Evolutionary conservation across 2,888 invertebrate genomes (phyloP), one percentile per base, ranked within the genome.

Genomic region (Campaea margaritaria): DNA sequence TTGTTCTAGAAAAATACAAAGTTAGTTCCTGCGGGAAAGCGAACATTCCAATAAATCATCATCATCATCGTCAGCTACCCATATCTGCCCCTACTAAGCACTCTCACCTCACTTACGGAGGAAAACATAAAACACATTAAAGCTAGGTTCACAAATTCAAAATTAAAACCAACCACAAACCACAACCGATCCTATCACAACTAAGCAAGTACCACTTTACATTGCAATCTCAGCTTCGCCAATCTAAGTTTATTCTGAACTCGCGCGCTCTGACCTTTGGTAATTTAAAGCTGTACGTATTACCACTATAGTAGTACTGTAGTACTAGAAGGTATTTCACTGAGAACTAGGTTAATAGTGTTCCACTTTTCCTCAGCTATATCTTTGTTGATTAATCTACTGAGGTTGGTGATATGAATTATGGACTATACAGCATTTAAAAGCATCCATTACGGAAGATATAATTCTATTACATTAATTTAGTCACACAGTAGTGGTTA

Each of bases 171-270:
- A 31, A 31, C 31, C 9, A 31, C 31, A 31, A 31, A 31, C 31
- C 31, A 31, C 31, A 31, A 9, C 10, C 2, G 8, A 14, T 14
- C 9, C 12, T 41, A 14, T 14, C 41, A 41, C 41, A 41, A 41
- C 36, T n/a, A 38, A 10, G 36, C 36, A 38, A 67, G 55, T 58
- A 53, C 12, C 58, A 71, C 74, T 79, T 81, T 78, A 73, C 77
- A 77, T 76, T 73, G 76, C 76, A 76, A 79, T 78, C 76, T 70
- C 61, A 63, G 60, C 56, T 36, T 64, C 70, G 65, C 70, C 81
- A 78, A 79, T 80, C 76, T 81, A 79, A 82, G 82, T 83, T 83
- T 80, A 73, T 70, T 78, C 74, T 70, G 14, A 72, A 69, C 72
- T 68, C n/a, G n/a, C n/a, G 49, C 52, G n/a, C 62, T 55, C 53